Conservation (phyloP, 23 tunicate genomes). For the Halocynthia aurantium region DNA sequence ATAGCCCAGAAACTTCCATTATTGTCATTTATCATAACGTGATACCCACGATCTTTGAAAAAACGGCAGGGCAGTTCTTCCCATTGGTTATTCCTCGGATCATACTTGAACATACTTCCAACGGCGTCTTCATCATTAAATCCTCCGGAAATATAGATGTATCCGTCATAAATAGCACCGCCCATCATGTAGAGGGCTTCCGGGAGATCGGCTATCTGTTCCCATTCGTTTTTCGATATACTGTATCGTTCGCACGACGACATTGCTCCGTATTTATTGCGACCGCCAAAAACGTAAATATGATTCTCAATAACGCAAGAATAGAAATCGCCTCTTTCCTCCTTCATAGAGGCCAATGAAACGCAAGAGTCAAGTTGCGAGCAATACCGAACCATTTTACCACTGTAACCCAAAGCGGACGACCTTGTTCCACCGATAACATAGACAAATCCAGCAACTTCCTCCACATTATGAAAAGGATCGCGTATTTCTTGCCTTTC, state of each 20-base stretch:
- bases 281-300: constrained; percentile 81
- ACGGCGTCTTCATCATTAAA: constrained; percentile 60
- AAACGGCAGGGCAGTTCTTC: constrained; percentile 22
- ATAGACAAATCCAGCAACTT: constrained; percentile 73
- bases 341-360: constrained; percentile 51
- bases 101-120: constrained; percentile 41
- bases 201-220: constrained; percentile 38
- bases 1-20: constrained; percentile 68
- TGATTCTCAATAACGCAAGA: constrained; percentile 44
- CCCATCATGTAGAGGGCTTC: constrained; percentile 86
- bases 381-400: constrained; percentile 55
- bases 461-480: constrained; percentile 89
- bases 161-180: constrained; percentile 38
- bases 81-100: constrained; percentile 39
- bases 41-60: constrained; percentile 76
- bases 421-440: constrained; percentile 71
- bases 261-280: constrained; percentile 46
- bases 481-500: constrained; percentile 46
- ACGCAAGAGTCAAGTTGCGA: constrained; percentile 59
- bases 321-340: constrained; percentile 65
- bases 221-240: constrained; percentile 41
- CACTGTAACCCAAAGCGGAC: constrained; percentile 48
- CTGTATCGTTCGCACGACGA: constrained; percentile 68
- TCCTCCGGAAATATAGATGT: constrained; percentile 61
- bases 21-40: constrained; percentile 53